Base-by-base conservation (phyloP, 2,797 vertebrate genomes). In the Crax fasciolata region DNA sequence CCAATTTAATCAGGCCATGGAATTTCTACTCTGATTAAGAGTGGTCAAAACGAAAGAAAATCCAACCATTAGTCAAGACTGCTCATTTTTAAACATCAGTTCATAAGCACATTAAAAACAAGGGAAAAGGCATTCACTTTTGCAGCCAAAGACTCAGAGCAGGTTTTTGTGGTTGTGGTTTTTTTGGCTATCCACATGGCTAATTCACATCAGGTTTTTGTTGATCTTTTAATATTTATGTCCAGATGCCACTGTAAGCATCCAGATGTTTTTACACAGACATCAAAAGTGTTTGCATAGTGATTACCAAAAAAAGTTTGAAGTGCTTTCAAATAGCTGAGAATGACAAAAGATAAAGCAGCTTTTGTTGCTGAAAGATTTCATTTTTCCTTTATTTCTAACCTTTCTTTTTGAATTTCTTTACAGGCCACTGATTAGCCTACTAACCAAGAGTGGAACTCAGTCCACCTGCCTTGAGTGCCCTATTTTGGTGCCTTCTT, bases 191-290 rank as follows among this genome's bases (percentile, higher is more conserved):
- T 23, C 41, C 76, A 88, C 89, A 82, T 30, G 49, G 59, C n/a
- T 90, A 91, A 93, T 88, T 94, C 87, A 70, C 61, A 38, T 93
- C 63, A 63, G 73, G 55, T 25, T 94, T 93, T 68, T 87, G 85
- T 94, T 74, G 73, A 82, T 93, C 44, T 95, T 97, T 96, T 76
- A 96, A 93, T 97, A 97, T 96, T 96, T 95, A 96, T 84, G 44
- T 62, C 91, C 96, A 97, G 95, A 96, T 96, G 95, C 35, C 48
- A 61, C 44, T 84, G n/a, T 65, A 94, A 94, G 41, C 14, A 76
- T 96, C 93, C 95, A 97, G 95, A 94, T 96, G 95, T 91, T 95
- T 93, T 89, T 86, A 18, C 52, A 88, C 30, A 93, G 77, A 88
- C 85, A 87, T 76, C 92, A 96, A 91, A 96, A 93, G 71, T 76